Percentiles rank a stretch among this genome's conserved stretches.
These are phyloP conservation scores for Blomia tropicalis DNA, from an alignment of 2,888 invertebrate species.

Conservation along the genomic window DNA sequence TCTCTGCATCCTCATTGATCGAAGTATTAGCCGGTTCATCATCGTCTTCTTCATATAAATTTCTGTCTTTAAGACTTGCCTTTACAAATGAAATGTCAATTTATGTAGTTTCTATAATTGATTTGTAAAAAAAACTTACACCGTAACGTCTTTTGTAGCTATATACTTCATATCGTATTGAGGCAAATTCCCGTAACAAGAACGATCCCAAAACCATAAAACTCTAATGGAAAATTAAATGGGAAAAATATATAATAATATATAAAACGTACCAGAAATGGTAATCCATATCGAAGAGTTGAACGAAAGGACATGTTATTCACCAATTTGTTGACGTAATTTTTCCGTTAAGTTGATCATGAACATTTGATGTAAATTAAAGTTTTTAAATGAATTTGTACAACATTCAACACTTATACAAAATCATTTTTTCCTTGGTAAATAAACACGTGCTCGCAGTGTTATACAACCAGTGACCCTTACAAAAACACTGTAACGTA, in stretches of 20 bases:
- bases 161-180: constrained; percentile 23
- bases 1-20: background rate
- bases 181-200: constrained; percentile 21
- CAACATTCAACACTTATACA: no score
- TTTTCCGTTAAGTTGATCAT: no score
- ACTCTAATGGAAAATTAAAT: constrained; percentile 17
- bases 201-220: constrained; percentile 26
- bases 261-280: constrained; percentile 19
- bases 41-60: background rate
- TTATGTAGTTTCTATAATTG: no score
- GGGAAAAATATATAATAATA: constrained; percentile 7
- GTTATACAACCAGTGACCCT: no score
- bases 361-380: background rate
- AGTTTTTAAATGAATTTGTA: background rate
- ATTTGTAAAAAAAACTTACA: constrained; percentile 20
- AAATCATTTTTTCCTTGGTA: no score
- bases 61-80: background rate
- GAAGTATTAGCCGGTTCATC: constrained; percentile 16
- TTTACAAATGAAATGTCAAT: no score
- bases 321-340: background rate
- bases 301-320: background rate
- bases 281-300: constrained; percentile 20
- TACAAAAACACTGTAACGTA: no score
- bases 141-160: constrained; percentile 18
- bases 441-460: no score